These are phyloP conservation scores for Steatocranus sp. DNA, from an alignment of 2,797 vertebrate genomes.

Conservation along the genomic window DNA sequence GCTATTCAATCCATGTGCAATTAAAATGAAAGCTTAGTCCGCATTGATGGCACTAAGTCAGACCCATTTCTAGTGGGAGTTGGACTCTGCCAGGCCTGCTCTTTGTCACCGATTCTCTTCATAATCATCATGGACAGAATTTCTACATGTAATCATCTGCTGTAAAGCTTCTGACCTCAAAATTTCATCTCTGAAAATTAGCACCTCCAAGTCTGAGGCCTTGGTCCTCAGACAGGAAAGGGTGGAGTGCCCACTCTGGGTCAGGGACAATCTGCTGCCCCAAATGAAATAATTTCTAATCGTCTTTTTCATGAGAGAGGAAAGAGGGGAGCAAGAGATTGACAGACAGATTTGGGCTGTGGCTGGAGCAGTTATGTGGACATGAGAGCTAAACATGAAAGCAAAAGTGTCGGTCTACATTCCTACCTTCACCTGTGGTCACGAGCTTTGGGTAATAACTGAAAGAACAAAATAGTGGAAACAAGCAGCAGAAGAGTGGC, in stretches of 20 bases:
- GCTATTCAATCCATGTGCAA: neutral
- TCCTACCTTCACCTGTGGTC: neutral
- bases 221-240: neutral
- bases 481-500: neutral
- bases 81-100: neutral
- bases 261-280: neutral
- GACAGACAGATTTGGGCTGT: neutral
- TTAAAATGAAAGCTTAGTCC: neutral
- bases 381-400: neutral
- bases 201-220: neutral
- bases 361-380: neutral
- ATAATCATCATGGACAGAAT: neutral
- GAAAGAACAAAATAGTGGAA: neutral
- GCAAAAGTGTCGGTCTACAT: neutral
- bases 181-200: neutral
- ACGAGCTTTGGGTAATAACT: neutral
- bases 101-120: neutral
- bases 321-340: neutral
- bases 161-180: neutral
- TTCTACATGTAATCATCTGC: neutral
- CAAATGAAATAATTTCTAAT: neutral
- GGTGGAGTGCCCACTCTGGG: neutral
- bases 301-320: neutral
- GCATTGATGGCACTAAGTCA: neutral
- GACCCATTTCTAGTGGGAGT: neutral